Percentiles rank a stretch among this genome's conserved stretches.
Evolutionary conservation across 2,797 vertebrate genomes (phyloP).

Genomic region (Chaetophractus vellerosus): DNA sequence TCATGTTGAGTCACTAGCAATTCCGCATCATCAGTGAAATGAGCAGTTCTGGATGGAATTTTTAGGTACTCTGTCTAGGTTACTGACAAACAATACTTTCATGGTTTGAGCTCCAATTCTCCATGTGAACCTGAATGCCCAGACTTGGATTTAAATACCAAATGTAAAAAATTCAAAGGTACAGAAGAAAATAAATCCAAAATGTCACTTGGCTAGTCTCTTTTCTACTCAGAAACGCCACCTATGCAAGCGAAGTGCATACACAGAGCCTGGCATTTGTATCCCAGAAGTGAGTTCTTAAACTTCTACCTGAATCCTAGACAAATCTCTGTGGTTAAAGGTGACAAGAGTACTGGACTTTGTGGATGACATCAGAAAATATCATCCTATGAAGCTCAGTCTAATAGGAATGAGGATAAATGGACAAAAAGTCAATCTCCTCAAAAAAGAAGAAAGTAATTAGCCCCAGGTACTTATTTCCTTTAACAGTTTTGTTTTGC

Average conservation of each 20-base stretch:
- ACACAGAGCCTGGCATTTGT: background rate
- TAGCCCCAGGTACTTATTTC: background rate
- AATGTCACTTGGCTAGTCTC: background rate
- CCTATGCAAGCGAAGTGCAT: background rate
- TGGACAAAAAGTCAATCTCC: background rate
- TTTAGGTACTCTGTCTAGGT: background rate
- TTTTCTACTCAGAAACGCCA: background rate
- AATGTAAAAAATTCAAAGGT: conserved; percentile 21
- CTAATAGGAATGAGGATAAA: background rate
- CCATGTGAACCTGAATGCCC: background rate
- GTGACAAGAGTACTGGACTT: background rate
- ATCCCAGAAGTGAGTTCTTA: background rate
- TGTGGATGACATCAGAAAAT: background rate
- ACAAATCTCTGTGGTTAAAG: background rate
- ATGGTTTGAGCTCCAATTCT: background rate
- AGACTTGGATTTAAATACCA: background rate
- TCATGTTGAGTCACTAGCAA: no score
- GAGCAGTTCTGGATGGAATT: background rate
- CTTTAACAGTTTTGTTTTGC: background rate
- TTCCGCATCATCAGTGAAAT: background rate
- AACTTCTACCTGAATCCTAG: background rate
- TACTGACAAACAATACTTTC: background rate
- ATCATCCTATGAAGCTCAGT: background rate
- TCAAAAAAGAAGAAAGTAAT: background rate
- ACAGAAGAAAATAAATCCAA: background rate